Percentiles rank a stretch among this genome's conserved stretches.
Conservation (phyloP, 2,888 invertebrate genomes). For the Diaphora mendica region DNA sequence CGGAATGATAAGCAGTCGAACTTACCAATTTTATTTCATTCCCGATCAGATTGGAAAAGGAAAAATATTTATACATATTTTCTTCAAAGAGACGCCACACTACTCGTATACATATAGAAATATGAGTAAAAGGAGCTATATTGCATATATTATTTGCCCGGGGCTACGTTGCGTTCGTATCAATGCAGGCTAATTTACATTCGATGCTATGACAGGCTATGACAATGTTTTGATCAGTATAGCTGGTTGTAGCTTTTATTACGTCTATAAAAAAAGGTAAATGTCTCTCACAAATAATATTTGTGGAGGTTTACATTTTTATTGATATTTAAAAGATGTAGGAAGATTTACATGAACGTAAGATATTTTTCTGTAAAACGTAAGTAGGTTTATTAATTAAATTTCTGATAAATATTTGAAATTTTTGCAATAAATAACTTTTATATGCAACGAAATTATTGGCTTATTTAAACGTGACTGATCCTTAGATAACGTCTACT, state of each 20-base stretch:
- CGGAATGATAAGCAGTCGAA: conserved; percentile 33
- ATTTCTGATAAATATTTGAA: no score
- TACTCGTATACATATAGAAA: neutral
- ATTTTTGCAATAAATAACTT: conserved; percentile 11
- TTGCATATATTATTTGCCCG: conserved; percentile 27
- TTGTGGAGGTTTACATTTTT: neutral
- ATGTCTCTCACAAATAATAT: neutral
- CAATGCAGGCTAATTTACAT: conserved; percentile 34
- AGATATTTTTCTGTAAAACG: neutral
- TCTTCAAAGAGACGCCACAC: conserved; percentile 23
- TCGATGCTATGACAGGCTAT: conserved; percentile 13
- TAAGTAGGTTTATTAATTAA: no score
- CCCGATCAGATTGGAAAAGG: conserved; percentile 42
- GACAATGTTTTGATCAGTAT: conserved; percentile 4
- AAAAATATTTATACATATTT: conserved; percentile 32
- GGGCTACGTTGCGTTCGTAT: conserved; percentile 13
- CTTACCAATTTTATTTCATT: conserved; percentile 37
- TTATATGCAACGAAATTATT: conserved; percentile 8
- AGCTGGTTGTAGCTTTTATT: conserved; percentile 6
- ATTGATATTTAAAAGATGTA: neutral
- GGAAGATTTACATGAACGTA: neutral
- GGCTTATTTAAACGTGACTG: conserved; percentile 5
- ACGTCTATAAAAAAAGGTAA: neutral
- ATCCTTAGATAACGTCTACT: no score
- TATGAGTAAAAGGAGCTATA: conserved; percentile 18